Percentiles rank a stretch among this genome's conserved stretches.
phyloP scores from a whole-genome alignment of 2,797 vertebrate species.

The Paratrypauchen microcephalus region DNA sequence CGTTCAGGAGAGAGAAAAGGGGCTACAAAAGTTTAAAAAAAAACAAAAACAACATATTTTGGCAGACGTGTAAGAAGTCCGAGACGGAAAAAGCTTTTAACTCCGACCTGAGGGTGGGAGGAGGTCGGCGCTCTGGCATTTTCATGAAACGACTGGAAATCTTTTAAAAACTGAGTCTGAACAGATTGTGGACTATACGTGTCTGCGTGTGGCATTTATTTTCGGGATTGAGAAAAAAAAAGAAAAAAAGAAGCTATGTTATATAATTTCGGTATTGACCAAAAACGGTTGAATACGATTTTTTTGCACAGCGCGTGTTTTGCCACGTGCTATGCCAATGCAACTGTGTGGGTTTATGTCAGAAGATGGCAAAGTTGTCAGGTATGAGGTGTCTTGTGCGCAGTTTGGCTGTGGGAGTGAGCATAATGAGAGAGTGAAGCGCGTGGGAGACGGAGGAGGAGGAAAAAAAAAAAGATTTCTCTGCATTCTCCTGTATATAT shows the following conservation, averaged over 20 bases:
- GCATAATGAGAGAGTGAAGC: constrained; percentile 71
- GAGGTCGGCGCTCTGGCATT: constrained; percentile 46
- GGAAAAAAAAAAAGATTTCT: constrained; percentile 5
- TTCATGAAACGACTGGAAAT: constrained; percentile 33
- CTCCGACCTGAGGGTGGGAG: constrained; percentile 14
- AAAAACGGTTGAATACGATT: constrained; percentile 32
- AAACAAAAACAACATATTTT: constrained; percentile 42
- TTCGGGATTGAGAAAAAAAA: neutral
- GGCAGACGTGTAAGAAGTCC: constrained; percentile 25
- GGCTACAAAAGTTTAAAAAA: constrained; percentile 11
- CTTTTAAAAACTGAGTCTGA: constrained; percentile 46
- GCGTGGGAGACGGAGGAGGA: constrained; percentile 54
- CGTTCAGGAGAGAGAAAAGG: constrained; percentile 12
- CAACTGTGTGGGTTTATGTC: constrained; percentile 65
- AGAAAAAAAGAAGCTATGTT: constrained; percentile 24
- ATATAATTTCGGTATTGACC: constrained; percentile 41
- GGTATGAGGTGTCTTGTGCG: constrained; percentile 71
- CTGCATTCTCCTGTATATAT: constrained; percentile 31
- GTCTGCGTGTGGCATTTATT: constrained; percentile 1
- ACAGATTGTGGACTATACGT: constrained; percentile 29
- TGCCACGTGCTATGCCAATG: constrained; percentile 17
- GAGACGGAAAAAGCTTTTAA: constrained; percentile 51
- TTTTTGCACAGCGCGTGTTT: constrained; percentile 14
- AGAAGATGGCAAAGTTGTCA: constrained; percentile 70
- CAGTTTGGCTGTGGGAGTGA: constrained; percentile 71